Conservation (phyloP, 2,113 vertebrate species). For the Engystomops pustulosus region DNA sequence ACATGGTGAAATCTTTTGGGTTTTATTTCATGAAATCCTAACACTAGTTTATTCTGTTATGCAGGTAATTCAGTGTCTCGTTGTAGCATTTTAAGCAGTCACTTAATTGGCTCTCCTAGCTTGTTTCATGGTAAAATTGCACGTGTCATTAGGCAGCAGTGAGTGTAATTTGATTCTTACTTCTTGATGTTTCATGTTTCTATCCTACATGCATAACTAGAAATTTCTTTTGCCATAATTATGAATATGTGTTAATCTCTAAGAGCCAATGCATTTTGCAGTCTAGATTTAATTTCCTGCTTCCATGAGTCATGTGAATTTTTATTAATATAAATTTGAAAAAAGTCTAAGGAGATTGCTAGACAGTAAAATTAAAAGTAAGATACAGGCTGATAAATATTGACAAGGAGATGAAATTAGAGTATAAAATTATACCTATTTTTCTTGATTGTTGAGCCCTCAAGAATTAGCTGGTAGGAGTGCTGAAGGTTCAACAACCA, state of each 20-base stretch:
- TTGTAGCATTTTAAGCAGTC: background rate
- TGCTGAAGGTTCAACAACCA: too few species aligned
- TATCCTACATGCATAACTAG: background rate
- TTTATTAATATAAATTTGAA: background rate
- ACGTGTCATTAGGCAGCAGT: background rate
- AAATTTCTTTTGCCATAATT: conserved; percentile 10
- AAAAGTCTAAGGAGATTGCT: background rate
- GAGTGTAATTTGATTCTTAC: conserved; percentile 26
- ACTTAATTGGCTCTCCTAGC: conserved; percentile 25
- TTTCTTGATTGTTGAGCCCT: too few species aligned
- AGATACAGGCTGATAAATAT: background rate
- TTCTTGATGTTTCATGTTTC: conserved; percentile 14
- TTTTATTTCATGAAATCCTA: background rate
- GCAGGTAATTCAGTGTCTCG: background rate
- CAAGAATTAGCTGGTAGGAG: too few species aligned
- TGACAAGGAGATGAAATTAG: too few species aligned
- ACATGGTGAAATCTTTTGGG: background rate
- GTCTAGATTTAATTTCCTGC: background rate
- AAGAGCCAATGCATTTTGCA: background rate
- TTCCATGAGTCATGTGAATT: background rate
- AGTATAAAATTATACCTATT: too few species aligned
- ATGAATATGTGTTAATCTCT: background rate
- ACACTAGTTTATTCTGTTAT: conserved; percentile 16
- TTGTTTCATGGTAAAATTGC: conserved; percentile 30
- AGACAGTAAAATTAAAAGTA: background rate